Base-by-base conservation (phyloP, 2,113 vertebrate genomes). In the Chionis minor region DNA sequence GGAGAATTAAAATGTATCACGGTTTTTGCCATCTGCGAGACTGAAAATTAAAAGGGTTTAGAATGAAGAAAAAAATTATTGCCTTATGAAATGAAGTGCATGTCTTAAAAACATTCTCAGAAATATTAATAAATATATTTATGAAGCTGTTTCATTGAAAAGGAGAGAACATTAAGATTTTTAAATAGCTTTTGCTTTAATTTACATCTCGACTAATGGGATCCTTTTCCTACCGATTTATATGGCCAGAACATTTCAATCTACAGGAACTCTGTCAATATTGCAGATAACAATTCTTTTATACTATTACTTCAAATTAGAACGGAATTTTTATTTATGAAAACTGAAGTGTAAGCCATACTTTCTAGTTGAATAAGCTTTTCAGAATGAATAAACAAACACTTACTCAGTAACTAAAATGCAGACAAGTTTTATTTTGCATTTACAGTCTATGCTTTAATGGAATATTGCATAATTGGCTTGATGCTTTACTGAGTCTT, bases 401-500 rank as follows among this genome's bases (percentile, higher is more conserved):
- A 85, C 82, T 92, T 95, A 88, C 59, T 52, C 58, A 91, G 75
- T 88, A 94, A 88, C 66, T 77, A 94, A 97, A 97, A 96, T 56
- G 85, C 84, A 90, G 91, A 49, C 65, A 95, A 96, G 77, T 97
- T 97, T 95, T 96, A 91, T 73, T 94, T 92, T 94, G 81, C 84
- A 90, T 97, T 98, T 94, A 90, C 56, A 94, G 86, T 67, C 83
- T 84, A 52, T 86, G 74, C 90, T 93, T 97, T 96, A 97, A 96
- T 88, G 79, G 80, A 96, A 95, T 78, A 90, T 87, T 93, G 74
- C 74, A 73, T 96, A 97, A 96, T 93, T 94, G 93, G 81, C 86
- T 92, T 94, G 94, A 96, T 97, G 94, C 88, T 95, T 97, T 73
- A 95, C 80, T 66, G 65, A 96, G 80, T 91, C 87, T 92, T 95